Evolutionary conservation across 2,797 vertebrate species (phyloP).

Genomic region (Acanthornis magna): DNA sequence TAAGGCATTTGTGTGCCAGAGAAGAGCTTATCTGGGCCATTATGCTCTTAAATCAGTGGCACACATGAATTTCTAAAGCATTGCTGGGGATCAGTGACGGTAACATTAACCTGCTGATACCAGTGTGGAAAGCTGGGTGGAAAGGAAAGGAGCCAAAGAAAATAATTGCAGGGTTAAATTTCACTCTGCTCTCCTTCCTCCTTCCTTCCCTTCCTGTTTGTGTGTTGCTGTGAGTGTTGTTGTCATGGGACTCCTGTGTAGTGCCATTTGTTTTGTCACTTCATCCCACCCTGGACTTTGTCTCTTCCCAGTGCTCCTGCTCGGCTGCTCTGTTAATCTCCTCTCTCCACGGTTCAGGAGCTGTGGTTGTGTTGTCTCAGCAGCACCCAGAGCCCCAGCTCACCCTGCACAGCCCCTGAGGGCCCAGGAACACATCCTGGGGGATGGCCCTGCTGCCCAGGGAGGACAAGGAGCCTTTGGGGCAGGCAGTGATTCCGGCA

Average conservation of each 20-base stretch:
- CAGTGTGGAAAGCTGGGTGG: neutral
- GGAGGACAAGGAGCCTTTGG: neutral
- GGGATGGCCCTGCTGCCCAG: neutral
- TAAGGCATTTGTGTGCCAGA: neutral
- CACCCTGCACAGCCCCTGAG: neutral
- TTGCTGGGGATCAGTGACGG: neutral
- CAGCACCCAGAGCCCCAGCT: neutral
- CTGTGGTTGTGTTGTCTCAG: neutral
- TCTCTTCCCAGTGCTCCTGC: neutral
- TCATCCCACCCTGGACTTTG: neutral
- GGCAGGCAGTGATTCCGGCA: accelerated
- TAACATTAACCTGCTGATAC: neutral
- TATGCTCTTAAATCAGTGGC: neutral
- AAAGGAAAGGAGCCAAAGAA: neutral
- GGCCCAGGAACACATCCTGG: accelerated
- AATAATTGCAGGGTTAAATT: neutral
- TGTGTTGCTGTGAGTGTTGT: neutral
- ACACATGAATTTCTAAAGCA: neutral
- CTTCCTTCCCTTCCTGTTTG: neutral
- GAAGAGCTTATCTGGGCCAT: neutral
- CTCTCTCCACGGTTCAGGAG: neutral
- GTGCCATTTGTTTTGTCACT: neutral
- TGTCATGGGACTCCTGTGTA: neutral
- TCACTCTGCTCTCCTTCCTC: neutral
- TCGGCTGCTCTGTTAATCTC: neutral